Evolutionary conservation across 23 tunicate species (phyloP).

Genomic region (Halocynthia aurantium): DNA sequence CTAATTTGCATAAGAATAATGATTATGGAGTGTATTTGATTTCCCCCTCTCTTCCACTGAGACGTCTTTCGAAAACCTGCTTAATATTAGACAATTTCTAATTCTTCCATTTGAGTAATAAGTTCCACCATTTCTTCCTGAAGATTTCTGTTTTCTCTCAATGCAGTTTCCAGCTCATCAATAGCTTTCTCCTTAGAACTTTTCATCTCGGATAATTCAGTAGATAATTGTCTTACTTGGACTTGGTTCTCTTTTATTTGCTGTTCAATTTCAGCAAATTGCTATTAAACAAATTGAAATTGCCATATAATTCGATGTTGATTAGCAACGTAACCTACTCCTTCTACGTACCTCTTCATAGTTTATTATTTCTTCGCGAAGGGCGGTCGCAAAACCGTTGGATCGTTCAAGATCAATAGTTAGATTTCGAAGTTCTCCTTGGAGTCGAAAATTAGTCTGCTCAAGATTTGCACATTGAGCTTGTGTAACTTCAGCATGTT

Average conservation of each 20-base stretch:
- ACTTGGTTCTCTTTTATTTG: slow-evolving; percentile 24
- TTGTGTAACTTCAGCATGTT: too few species aligned
- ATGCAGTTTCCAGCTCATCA: slow-evolving; percentile 23
- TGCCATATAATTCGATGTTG: too few species aligned
- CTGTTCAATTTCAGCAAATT: slow-evolving; percentile 19
- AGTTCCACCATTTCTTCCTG: slow-evolving; percentile 26
- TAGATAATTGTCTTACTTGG: slow-evolving; percentile 14
- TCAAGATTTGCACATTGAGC: too few species aligned
- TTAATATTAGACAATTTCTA: slow-evolving; percentile 35
- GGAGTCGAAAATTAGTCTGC: too few species aligned
- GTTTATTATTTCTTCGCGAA: too few species aligned
- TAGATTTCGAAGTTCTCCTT: too few species aligned
- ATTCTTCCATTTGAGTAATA: slow-evolving; percentile 35
- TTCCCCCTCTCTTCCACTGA: slow-evolving; percentile 48
- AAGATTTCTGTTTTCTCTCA: slow-evolving; percentile 30
- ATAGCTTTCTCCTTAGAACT: slow-evolving; percentile 19
- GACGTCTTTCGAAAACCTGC: slow-evolving; percentile 40
- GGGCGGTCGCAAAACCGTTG: too few species aligned
- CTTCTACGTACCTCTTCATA: too few species aligned
- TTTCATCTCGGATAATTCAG: slow-evolving; percentile 29
- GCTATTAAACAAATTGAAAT: too few species aligned
- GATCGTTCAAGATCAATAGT: too few species aligned
- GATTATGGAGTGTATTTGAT: background rate
- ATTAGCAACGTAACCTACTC: too few species aligned
- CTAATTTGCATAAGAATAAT: too few species aligned